These are phyloP conservation scores for Luperina testacea DNA, from an alignment of 2,888 invertebrate genomes.

Conservation along the genomic window DNA sequence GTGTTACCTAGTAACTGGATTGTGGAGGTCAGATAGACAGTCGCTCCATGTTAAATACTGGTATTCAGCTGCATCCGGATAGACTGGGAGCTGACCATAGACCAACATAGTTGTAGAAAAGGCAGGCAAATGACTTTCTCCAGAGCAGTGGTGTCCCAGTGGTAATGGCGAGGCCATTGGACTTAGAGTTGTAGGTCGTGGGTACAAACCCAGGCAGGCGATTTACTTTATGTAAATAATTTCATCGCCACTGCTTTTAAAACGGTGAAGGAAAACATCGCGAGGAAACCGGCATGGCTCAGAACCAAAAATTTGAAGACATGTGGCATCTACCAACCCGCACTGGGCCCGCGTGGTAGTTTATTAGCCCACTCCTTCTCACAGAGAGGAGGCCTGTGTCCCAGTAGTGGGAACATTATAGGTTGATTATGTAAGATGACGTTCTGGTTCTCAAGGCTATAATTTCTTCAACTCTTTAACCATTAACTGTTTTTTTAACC, in stretches of 20 bases:
- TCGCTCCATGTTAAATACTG: not conserved
- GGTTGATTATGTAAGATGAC: not conserved
- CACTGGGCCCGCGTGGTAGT: not conserved
- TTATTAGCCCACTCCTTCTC: not conserved
- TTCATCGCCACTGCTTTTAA: not conserved
- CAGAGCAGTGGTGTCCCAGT: too few species aligned
- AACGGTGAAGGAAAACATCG: not conserved
- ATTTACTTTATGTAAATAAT: not conserved
- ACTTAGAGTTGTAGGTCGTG: not conserved
- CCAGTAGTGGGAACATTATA: not conserved
- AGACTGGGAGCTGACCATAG: not conserved
- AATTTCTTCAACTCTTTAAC: constrained; percentile 62
- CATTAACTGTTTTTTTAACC: constrained; percentile 61
- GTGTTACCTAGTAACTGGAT: not conserved
- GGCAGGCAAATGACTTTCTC: not conserved
- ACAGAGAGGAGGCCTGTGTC: not conserved
- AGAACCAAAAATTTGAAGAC: not conserved
- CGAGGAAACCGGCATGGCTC: not conserved
- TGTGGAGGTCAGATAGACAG: too few species aligned
- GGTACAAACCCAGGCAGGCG: not conserved
- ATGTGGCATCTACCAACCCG: not conserved
- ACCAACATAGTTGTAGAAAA: not conserved
- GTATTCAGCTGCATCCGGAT: not conserved
- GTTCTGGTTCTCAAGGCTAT: constrained; percentile 27
- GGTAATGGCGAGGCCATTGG: too few species aligned